Base-by-base conservation (phyloP, 2,797 vertebrate species). In the Jordanella pulchra region DNA sequence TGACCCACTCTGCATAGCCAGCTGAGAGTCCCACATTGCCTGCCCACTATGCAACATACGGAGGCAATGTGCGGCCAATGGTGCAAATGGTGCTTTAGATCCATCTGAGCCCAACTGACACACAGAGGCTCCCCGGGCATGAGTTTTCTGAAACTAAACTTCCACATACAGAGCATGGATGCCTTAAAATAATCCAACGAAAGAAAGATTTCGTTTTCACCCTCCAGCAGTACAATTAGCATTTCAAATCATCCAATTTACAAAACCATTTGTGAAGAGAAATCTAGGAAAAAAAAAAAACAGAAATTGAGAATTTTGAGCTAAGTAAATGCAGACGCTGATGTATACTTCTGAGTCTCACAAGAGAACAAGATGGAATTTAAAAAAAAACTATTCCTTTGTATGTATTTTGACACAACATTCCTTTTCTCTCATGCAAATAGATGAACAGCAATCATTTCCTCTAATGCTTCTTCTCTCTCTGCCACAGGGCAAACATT, bases 401-500 rank as follows among this genome's bases (percentile, higher is more conserved):
- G 70, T 85, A 70, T 87, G 66, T 88, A 72, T 87, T 87, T 85
- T 90, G 81, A 89, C 86, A 84, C 32, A 4, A 56, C 17, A 4
- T 72, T 23, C 77, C 60, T 76, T 69, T 21, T 67, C 35, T 27
- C 73, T 77, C 78, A 87, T 88, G 87, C 90, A 94, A 93, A 94
- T 88, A 93, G 89, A 90, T 86, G 84, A 91, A 85, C 81, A 87
- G 82, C 74, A 11, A 72, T 76, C 71, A 78, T 79, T 81, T 80
- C 76, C 81, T 88, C 82, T 75, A 76, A 80, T 77, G 83, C 73
- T 63, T 56, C 73, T 67, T 84, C 69, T 77, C 78, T 81, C 51
- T 21, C 75, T 77, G 88, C 94, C 91, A 90, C 85, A 70, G 92
- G 94, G 90, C 87, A 93, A 73, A 89, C 89, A 94, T 94, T 93